Evolutionary conservation across 2,797 vertebrate genomes (phyloP), one percentile per base, ranked within the genome.

Genomic region (Myotis vivesi): DNA sequence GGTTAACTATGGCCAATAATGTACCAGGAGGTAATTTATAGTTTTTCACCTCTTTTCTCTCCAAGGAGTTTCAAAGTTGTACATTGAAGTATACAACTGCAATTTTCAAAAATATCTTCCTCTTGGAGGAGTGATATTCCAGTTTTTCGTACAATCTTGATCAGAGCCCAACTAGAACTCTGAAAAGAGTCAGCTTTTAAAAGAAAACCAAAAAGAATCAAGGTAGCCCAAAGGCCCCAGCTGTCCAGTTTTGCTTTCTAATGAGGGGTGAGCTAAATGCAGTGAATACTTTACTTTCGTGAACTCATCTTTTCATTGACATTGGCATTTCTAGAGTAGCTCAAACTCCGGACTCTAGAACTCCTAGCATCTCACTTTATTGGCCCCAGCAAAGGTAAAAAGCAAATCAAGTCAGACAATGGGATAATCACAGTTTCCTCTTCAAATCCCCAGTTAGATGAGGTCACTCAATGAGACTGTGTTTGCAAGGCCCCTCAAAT

Each of bases 21-120:
- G 95, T 96, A 97, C 95, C 97, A 97, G 95, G 97, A 98, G 95
- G 97, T 98, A 98, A 98, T 98, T 98, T 98, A 97, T 94, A 97
- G 90, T 96, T 96, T 96, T 97, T 97, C 95, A 80, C 91, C 92
- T 97, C 79, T 91, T 94, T 95, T 90, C 30, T 88, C 38, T 95
- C 94, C 88, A 97, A 95, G 87, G 96, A 97, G 83, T 95, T 98
- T 97, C 84, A 97, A 97, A 97, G 38, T 98, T 98, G 97, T 97
- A 97, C 71, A 94, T 16, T 97, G 93, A 98, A 98, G 96, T 96
- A 96, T 0, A 95, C 41, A 97, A 97, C 87, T 97, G 64, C 97
- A 98, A 98, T 98, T 98, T 98, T 97, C 93, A 98, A 98, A 98
- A 89, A 96, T 96, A 92, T 97, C 97, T 97, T 95, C 96, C 94